Evolutionary conservation across 2,797 vertebrate species (phyloP).

Genomic region (Rachycentron canadum): DNA sequence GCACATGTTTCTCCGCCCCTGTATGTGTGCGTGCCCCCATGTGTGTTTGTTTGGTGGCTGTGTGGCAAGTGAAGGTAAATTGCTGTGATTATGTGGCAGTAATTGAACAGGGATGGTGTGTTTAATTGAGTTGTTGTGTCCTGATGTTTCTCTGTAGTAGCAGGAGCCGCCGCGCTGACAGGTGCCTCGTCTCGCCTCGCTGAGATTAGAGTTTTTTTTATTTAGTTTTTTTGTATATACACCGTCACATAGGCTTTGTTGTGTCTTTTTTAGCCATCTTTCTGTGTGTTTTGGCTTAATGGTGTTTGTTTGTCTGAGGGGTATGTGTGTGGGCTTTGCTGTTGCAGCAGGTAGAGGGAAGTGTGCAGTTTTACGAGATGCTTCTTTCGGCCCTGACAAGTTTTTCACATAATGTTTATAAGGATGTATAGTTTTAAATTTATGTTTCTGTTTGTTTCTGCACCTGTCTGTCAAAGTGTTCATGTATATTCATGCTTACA

Average conservation of each 20-base stretch:
- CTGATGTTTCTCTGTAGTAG: slow-evolving; percentile 80
- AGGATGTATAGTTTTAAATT: slow-evolving; percentile 35
- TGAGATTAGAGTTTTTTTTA: slow-evolving; percentile 40
- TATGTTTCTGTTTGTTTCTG: neutral
- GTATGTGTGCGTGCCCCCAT: slow-evolving; percentile 28
- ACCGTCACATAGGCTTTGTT: slow-evolving; percentile 63
- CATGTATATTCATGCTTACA: neutral
- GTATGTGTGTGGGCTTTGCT: slow-evolving; percentile 33
- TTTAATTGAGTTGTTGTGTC: slow-evolving; percentile 87
- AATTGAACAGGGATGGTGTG: slow-evolving; percentile 86
- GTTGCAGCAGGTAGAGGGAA: slow-evolving; percentile 49
- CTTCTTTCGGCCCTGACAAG: slow-evolving; percentile 29
- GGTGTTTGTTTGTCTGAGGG: slow-evolving; percentile 52
- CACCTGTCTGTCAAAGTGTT: slow-evolving; percentile 21
- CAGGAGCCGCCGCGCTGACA: slow-evolving; percentile 74
- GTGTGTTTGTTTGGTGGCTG: slow-evolving; percentile 76
- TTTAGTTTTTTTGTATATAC: slow-evolving; percentile 33
- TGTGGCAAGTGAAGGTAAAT: slow-evolving; percentile 79
- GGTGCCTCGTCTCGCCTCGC: slow-evolving; percentile 71
- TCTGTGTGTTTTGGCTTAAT: slow-evolving; percentile 61
- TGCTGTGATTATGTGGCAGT: slow-evolving; percentile 86
- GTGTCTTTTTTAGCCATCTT: slow-evolving; percentile 48
- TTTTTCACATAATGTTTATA: slow-evolving; percentile 32
- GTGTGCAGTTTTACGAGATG: slow-evolving; percentile 5
- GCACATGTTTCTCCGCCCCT: slow-evolving; percentile 26